These are phyloP conservation scores for Drosophila falleni DNA, from an alignment of 2,888 invertebrate species.

Conservation along the genomic window DNA sequence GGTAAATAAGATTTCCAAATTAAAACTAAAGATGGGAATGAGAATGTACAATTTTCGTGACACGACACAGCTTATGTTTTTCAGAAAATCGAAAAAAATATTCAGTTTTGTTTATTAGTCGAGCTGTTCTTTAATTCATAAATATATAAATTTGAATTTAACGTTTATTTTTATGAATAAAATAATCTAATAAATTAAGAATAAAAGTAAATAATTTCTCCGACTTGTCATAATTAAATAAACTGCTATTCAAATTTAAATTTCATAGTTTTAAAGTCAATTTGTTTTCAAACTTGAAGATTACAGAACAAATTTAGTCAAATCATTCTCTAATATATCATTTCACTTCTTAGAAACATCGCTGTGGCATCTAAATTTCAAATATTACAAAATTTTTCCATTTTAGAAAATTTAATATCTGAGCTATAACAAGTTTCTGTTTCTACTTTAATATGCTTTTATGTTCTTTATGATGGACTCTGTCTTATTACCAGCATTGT, in stretches of 20 bases:
- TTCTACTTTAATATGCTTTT: conserved; percentile 3
- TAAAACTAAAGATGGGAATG: background rate
- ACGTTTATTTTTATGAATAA: no score
- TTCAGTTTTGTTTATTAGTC: fast-evolving
- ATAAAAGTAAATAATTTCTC: no score
- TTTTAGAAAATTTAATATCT: background rate
- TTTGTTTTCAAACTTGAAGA: no score
- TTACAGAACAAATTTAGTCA: no score
- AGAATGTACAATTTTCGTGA: background rate
- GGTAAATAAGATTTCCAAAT: background rate
- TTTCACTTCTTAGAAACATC: no score
- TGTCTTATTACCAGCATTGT: conserved; percentile 11
- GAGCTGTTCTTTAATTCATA: background rate
- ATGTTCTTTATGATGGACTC: background rate
- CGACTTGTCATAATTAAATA: no score
- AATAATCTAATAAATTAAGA: no score
- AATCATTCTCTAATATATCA: no score
- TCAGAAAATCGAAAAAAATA: background rate
- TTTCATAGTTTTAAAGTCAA: no score
- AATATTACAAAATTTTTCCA: background rate
- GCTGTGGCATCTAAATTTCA: background rate
- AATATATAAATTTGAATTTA: no score
- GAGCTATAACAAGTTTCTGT: background rate
- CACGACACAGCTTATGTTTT: background rate
- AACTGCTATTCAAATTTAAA: no score